A percentile compares a stretch with the other conserved stretches of the same genome.
Conservation (phyloP, 2,113 vertebrate genomes). For the Anhinga rufa region DNA sequence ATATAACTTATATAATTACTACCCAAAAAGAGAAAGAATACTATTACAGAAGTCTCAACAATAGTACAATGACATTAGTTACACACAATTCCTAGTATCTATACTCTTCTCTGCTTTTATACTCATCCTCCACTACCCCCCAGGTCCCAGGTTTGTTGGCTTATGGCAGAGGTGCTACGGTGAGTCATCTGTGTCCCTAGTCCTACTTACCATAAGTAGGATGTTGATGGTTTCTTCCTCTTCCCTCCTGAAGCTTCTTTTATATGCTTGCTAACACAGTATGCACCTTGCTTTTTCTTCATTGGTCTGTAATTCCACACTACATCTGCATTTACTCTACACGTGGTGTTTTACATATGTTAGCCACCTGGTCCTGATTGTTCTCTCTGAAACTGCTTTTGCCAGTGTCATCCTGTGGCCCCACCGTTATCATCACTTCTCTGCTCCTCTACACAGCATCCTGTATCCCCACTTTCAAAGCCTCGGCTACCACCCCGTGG, state of each 20-base stretch:
- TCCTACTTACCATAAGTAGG: not conserved
- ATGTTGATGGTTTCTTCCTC: not conserved
- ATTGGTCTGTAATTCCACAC: not conserved
- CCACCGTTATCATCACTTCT: not conserved
- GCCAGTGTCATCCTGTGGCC: not conserved
- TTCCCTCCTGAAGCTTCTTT: not conserved
- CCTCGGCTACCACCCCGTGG: not conserved
- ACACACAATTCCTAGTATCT: not conserved
- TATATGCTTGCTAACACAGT: not conserved
- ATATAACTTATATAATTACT: not conserved
- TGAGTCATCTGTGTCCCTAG: not conserved
- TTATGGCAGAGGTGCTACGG: not conserved
- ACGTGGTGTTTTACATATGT: rapidly evolving
- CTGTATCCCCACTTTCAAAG: not conserved
- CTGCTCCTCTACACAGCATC: not conserved
- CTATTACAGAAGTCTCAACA: not conserved
- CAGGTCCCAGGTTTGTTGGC: not conserved
- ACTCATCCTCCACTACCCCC: not conserved
- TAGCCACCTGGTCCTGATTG: not conserved
- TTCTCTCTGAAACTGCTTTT: not conserved
- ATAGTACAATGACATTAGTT: not conserved
- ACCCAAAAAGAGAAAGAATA: not conserved
- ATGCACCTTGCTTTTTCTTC: not conserved
- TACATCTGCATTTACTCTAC: not conserved
- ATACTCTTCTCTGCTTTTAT: not conserved